Evolutionary conservation across 2,113 vertebrate genomes (phyloP).

Genomic region (Malurus melanocephalus): DNA sequence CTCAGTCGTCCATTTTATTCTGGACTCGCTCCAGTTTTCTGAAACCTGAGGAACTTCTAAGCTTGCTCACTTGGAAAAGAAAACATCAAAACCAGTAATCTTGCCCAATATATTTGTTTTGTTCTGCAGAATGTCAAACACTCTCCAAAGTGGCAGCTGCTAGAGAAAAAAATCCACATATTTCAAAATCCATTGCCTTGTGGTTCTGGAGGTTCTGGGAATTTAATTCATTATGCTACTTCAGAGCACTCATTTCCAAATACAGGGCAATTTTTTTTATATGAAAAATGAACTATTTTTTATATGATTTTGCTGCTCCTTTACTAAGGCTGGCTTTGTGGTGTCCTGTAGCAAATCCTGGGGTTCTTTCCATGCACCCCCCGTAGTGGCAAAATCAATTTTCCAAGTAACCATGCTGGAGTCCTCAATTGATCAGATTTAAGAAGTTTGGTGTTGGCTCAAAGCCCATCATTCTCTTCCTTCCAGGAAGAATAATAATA

Average conservation of each 20-base stretch:
- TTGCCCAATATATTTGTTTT: background rate
- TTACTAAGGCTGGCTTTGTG: background rate
- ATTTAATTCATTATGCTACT: background rate
- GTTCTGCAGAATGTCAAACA: background rate
- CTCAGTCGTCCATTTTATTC: background rate
- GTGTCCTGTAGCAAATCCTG: background rate
- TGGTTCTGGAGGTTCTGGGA: background rate
- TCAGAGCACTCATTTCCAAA: background rate
- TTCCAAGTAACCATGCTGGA: background rate
- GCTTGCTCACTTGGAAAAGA: background rate
- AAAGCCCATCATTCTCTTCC: conserved; percentile 34
- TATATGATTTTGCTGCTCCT: background rate
- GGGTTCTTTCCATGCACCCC: background rate
- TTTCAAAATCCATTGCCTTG: background rate
- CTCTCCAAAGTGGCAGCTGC: background rate
- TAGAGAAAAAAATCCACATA: background rate
- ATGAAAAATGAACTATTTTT: background rate
- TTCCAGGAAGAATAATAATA: conserved; percentile 56
- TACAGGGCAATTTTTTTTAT: background rate
- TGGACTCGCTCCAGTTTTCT: background rate
- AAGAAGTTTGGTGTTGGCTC: conserved; percentile 3
- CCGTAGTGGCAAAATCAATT: background rate
- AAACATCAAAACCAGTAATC: background rate
- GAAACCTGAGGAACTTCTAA: conserved; percentile 9
- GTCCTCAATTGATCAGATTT: background rate